Evolutionary conservation across 2,888 invertebrate genomes (phyloP).

Genomic region (Vesta saturnalis): DNA sequence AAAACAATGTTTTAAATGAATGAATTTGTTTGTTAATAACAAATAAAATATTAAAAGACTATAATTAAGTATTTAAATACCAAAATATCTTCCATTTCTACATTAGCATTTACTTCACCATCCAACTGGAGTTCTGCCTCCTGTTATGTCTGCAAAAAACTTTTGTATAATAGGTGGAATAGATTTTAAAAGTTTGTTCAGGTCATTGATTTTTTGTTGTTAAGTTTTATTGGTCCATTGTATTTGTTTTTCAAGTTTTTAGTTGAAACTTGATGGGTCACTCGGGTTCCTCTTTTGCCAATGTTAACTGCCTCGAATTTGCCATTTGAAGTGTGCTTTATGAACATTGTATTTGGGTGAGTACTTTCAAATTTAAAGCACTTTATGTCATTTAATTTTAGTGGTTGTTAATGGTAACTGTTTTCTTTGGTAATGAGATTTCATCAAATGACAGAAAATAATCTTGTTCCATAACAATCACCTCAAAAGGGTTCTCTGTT

Average conservation of each 20-base stretch:
- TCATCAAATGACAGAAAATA: no score
- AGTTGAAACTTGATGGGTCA: neutral
- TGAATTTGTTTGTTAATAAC: neutral
- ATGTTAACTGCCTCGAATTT: neutral
- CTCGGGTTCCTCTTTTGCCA: neutral
- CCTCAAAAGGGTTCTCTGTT: no score
- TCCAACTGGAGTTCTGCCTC: neutral
- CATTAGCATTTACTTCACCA: neutral
- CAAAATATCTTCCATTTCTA: neutral
- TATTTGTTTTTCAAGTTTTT: neutral
- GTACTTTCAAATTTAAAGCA: neutral
- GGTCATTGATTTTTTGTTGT: no score
- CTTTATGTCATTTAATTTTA: neutral
- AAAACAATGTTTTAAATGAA: constrained; percentile 1
- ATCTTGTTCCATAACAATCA: no score
- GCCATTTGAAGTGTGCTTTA: neutral
- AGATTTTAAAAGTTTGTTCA: no score
- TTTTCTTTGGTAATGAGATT: no score
- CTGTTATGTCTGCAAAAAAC: neutral
- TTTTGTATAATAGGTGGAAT: no score
- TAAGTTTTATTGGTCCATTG: neutral
- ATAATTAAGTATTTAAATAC: neutral
- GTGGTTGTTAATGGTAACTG: neutral
- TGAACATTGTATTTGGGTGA: constrained; percentile 3
- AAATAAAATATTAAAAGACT: neutral